These are phyloP conservation scores for Madoqua kirkii DNA, from an alignment of 2,113 vertebrate genomes.

Conservation along the genomic window DNA sequence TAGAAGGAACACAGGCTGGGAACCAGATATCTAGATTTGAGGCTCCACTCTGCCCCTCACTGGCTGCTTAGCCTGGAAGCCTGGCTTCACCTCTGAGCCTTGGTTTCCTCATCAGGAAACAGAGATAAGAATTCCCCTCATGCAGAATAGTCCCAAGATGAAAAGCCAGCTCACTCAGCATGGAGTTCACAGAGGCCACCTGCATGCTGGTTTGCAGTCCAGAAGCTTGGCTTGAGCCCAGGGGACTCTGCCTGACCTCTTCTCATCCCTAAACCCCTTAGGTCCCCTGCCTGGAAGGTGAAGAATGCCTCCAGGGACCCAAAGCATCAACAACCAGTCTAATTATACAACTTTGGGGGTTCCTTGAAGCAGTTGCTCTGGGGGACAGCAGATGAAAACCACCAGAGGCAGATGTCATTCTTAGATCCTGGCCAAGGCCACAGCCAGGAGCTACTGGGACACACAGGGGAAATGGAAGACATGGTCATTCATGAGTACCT, in stretches of 20 bases:
- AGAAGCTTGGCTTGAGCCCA: not conserved
- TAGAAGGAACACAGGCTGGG: not conserved
- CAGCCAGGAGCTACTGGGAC: not conserved
- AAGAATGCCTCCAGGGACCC: not conserved
- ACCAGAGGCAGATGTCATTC: not conserved
- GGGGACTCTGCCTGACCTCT: not conserved
- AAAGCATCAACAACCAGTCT: not conserved
- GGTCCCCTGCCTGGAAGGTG: not conserved
- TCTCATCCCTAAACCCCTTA: not conserved
- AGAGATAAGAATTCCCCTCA: not conserved
- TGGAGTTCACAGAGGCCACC: not conserved
- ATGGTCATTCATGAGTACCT: not conserved
- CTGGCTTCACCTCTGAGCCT: not conserved
- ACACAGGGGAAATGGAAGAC: not conserved
- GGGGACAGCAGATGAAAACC: not conserved
- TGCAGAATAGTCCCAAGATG: not conserved
- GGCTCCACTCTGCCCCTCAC: not conserved
- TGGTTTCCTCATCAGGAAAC: not conserved
- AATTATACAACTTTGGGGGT: not conserved
- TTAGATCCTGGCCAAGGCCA: not conserved
- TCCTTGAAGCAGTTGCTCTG: not conserved
- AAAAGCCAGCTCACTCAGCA: not conserved
- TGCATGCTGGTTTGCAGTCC: not conserved
- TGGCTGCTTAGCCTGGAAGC: not conserved
- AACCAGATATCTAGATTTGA: not conserved